phyloP scores from a whole-genome alignment of 2,113 vertebrate species.

The Psilopogon haemacephalus region DNA sequence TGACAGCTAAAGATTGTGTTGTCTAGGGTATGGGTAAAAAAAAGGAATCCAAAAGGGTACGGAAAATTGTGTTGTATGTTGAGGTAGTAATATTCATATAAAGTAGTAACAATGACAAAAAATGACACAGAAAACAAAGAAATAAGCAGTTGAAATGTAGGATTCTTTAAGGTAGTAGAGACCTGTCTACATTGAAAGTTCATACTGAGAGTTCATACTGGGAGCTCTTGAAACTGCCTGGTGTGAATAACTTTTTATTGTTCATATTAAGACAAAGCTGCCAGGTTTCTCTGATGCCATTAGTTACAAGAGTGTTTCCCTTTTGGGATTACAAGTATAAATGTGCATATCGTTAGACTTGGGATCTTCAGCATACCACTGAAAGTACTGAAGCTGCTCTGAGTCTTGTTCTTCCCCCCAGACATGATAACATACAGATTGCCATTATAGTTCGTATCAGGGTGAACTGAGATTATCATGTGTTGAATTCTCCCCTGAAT shows the following conservation, averaged over 20 bases:
- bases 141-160: neutral
- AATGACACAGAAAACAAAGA: neutral
- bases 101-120: neutral
- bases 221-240: neutral
- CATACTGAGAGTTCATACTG: neutral
- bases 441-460: neutral
- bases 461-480: neutral
- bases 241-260: neutral
- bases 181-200: neutral
- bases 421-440: neutral
- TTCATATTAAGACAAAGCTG: neutral
- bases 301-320: neutral
- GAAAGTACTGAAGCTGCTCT: neutral
- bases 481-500: neutral
- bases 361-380: neutral
- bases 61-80: neutral
- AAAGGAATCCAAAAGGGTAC: neutral
- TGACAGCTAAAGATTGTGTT: neutral
- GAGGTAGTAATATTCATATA: neutral
- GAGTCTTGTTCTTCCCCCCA: neutral
- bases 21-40: neutral
- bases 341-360: neutral
- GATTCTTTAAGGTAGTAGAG: neutral
- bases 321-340: neutral
- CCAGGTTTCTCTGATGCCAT: neutral